phyloP scores from a whole-genome alignment of 2,888 invertebrate genomes.

The Parnassius smintheus region DNA sequence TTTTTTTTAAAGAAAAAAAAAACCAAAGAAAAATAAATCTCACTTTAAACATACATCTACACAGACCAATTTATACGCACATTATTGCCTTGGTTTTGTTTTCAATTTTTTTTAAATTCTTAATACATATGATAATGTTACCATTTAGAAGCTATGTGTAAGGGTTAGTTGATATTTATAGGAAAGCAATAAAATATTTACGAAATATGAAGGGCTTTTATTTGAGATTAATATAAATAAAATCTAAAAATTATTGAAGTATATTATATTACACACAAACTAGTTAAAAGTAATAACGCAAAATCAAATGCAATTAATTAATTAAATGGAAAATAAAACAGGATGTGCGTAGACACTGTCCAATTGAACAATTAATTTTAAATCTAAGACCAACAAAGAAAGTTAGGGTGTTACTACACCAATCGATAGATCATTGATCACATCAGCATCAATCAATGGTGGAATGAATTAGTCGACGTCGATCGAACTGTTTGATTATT shows the following conservation, averaged over 20 bases:
- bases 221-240: conserved; percentile 37
- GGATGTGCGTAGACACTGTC: too few species aligned
- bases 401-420: too few species aligned
- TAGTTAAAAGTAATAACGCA: conserved; percentile 16
- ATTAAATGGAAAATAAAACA: neutral
- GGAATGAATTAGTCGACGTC: too few species aligned
- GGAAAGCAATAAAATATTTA: conserved; percentile 20
- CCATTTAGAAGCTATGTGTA: neutral
- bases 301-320: conserved; percentile 28
- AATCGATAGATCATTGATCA: too few species aligned
- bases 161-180: neutral
- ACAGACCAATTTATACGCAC: neutral
- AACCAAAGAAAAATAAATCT: too few species aligned
- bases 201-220: conserved; percentile 10
- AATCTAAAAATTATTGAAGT: conserved; percentile 41
- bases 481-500: too few species aligned
- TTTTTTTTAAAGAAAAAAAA: too few species aligned
- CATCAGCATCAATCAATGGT: too few species aligned
- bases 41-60: neutral
- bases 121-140: conserved; percentile 5
- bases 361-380: too few species aligned
- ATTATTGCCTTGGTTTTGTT: neutral
- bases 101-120: neutral
- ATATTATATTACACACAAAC: conserved; percentile 24
- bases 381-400: too few species aligned